phyloP scores from a whole-genome alignment of 2,888 invertebrate genomes.

The Cephus rjabovi region DNA sequence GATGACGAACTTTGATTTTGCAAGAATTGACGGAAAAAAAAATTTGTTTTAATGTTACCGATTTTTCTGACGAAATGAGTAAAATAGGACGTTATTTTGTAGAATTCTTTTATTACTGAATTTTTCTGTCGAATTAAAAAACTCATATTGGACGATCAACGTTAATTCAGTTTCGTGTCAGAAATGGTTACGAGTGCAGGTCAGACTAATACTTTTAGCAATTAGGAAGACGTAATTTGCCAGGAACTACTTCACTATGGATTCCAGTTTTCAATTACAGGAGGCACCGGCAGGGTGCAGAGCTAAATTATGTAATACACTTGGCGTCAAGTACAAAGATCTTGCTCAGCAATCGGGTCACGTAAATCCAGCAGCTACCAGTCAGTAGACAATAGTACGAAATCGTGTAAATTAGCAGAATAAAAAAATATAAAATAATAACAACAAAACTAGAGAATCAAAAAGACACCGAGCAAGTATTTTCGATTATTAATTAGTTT shows the following conservation, averaged over 20 bases:
- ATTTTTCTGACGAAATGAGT: neutral
- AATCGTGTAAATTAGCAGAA: neutral
- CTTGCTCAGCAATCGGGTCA: neutral
- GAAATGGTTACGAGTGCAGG: neutral
- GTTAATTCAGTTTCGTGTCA: too few relatives aligned
- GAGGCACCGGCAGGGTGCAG: neutral
- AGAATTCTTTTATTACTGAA: neutral
- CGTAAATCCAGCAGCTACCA: neutral
- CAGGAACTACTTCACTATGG: neutral
- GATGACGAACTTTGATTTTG: too few relatives aligned
- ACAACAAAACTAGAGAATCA: neutral
- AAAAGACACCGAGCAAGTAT: neutral
- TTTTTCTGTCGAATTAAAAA: neutral
- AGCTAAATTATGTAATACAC: neutral
- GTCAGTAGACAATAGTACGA: neutral
- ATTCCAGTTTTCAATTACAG: neutral
- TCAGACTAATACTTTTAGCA: neutral
- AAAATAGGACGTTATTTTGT: neutral
- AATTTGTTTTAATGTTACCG: too few relatives aligned
- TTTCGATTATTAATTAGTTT: too few relatives aligned
- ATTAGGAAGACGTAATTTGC: neutral
- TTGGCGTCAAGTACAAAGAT: neutral
- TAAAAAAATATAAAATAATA: neutral
- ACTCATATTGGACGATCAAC: neutral
- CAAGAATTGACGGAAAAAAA: too few relatives aligned